Conservation (phyloP, 2,113 vertebrate species). For the Phylloscopus trochilus region DNA sequence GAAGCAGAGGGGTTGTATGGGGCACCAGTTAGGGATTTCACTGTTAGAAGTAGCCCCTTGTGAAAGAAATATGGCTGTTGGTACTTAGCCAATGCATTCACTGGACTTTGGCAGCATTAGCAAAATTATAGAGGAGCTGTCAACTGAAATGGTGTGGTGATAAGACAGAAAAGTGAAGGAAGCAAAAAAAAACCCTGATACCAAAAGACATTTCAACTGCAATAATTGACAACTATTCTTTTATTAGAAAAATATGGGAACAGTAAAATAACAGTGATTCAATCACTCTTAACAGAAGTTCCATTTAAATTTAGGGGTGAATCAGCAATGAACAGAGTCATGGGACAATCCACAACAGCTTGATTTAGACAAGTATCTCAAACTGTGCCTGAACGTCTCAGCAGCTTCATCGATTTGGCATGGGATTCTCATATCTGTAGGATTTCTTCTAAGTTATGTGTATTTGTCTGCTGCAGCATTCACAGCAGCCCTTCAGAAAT, state of each 20-base stretch:
- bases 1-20: not conserved
- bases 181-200: not conserved
- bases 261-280: not conserved
- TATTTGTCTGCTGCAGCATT: not conserved
- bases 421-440: not conserved
- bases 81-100: not conserved
- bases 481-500: not conserved
- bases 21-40: not conserved
- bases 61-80: slow-evolving; percentile 5
- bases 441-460: not conserved
- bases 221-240: not conserved
- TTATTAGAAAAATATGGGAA: not conserved
- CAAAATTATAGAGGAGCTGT: not conserved
- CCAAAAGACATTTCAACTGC: not conserved
- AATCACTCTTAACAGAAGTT: not conserved
- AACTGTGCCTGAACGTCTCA: not conserved
- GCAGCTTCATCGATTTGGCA: not conserved
- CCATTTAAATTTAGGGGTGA: not conserved
- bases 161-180: not conserved
- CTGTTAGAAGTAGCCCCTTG: not conserved
- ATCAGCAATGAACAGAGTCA: not conserved
- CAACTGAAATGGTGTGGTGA: not conserved
- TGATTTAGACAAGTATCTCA: not conserved
- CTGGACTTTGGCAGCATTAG: not conserved
- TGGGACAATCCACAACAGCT: not conserved